Conservation (phyloP, 2,888 invertebrate species). For the Coronaproctus castanopsis region DNA sequence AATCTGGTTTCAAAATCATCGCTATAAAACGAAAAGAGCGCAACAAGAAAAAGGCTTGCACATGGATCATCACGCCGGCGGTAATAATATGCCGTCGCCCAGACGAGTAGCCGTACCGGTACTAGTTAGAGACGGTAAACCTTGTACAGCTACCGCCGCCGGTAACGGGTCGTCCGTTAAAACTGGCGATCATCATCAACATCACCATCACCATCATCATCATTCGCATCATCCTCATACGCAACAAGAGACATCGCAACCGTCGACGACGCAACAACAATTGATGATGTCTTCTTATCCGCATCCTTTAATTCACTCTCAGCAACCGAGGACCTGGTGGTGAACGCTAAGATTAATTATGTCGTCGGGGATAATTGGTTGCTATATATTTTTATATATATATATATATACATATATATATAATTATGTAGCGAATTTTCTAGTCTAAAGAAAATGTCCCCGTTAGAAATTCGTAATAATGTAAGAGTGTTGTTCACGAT, state of each 20-base stretch:
- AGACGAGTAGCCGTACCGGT: constrained; percentile 86
- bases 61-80: constrained; percentile 19
- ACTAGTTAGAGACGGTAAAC: constrained; percentile 80
- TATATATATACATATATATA: too few species aligned
- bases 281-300: constrained; percentile 24
- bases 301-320: constrained; percentile 30
- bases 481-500: too few species aligned
- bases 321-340: constrained; percentile 28
- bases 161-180: constrained; percentile 16
- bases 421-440: too few species aligned
- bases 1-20: constrained; percentile 98
- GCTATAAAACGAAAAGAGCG: constrained; percentile 96
- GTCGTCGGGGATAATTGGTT: too few species aligned
- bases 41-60: constrained; percentile 61
- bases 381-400: too few species aligned
- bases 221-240: neutral
- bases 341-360: constrained; percentile 20
- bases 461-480: too few species aligned
- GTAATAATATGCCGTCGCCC: constrained; percentile 52
- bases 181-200: too few species aligned
- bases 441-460: too few species aligned
- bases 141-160: constrained; percentile 40
- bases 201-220: too few species aligned
- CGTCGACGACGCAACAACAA: constrained; percentile 17
- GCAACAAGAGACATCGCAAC: too few species aligned